Conservation (phyloP, 2,797 vertebrate species). For the Picus viridis region DNA sequence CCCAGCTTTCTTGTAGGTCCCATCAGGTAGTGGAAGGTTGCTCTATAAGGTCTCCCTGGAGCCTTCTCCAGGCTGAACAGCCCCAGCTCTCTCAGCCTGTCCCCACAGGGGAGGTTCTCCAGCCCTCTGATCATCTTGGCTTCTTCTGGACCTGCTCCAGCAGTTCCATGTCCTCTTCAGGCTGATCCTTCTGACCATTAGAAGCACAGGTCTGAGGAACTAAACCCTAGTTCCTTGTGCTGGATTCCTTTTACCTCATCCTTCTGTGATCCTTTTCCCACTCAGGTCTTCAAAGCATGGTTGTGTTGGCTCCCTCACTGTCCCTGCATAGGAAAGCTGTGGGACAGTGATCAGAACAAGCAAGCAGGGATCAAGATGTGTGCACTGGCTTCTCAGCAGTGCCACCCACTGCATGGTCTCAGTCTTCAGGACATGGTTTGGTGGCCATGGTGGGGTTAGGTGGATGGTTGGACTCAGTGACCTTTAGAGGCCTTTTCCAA, state of each 20-base stretch:
- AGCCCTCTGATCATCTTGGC: no score
- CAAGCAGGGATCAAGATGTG: neutral
- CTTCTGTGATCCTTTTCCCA: neutral
- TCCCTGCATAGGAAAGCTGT: neutral
- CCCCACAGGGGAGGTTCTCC: no score
- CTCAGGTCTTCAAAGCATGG: fast-evolving
- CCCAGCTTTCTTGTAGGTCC: no score
- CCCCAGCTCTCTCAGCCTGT: no score
- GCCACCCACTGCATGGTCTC: neutral
- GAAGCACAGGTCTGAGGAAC: neutral
- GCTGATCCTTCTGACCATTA: fast-evolving
- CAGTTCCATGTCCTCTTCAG: neutral
- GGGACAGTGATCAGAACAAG: neutral
- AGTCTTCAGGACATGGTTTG: no score
- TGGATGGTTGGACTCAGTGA: no score
- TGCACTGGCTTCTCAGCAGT: neutral
- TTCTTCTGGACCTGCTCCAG: no score
- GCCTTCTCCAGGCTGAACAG: no score
- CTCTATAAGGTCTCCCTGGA: no score
- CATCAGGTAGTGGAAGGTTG: no score
- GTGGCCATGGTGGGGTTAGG: no score
- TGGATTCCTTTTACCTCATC: neutral
- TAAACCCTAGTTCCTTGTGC: neutral
- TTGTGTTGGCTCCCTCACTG: neutral
- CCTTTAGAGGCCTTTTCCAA: no score